These are phyloP conservation scores for Hyppa rectilinea DNA, from an alignment of 2,888 invertebrate species.

Conservation along the genomic window DNA sequence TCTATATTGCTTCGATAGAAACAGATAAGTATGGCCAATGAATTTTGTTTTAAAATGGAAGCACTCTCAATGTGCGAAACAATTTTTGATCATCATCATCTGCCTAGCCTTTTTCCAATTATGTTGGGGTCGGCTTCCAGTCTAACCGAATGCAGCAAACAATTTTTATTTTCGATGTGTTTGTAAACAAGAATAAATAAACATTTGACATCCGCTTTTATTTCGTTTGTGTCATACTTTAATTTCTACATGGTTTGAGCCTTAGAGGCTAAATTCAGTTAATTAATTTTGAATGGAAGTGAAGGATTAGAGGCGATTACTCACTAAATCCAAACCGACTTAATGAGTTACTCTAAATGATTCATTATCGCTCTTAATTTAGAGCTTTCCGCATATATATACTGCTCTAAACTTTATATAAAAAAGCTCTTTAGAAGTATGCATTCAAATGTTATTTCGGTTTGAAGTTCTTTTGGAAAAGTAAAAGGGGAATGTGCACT, in stretches of 20 bases:
- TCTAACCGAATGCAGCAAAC: no score
- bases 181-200: slow-evolving; percentile 33
- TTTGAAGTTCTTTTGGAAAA: slow-evolving; percentile 34
- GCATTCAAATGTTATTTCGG: slow-evolving; percentile 28
- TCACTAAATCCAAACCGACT: slow-evolving; percentile 3
- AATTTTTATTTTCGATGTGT: slow-evolving; percentile 46
- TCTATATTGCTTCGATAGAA: slow-evolving; percentile 46
- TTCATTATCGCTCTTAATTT: not conserved
- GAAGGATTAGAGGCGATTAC: not conserved
- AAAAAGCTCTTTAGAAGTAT: slow-evolving; percentile 4
- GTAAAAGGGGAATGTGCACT: slow-evolving; percentile 45
- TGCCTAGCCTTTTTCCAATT: no score
- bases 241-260: slow-evolving; percentile 4
- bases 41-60: slow-evolving; percentile 38
- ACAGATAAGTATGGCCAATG: slow-evolving; percentile 13
- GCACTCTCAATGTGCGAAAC: slow-evolving; percentile 23
- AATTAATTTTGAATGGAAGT: slow-evolving; percentile 11
- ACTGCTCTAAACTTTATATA: slow-evolving; percentile 11
- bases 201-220: slow-evolving; percentile 45
- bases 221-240: slow-evolving; percentile 9
- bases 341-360: slow-evolving; percentile 15
- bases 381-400: not conserved
- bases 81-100: no score
- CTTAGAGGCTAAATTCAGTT: not conserved
- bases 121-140: no score